Percentiles rank a stretch among this genome's conserved stretches.
These are phyloP conservation scores for Bombylius major DNA, from an alignment of 2,888 invertebrate genomes.

Conservation along the genomic window DNA sequence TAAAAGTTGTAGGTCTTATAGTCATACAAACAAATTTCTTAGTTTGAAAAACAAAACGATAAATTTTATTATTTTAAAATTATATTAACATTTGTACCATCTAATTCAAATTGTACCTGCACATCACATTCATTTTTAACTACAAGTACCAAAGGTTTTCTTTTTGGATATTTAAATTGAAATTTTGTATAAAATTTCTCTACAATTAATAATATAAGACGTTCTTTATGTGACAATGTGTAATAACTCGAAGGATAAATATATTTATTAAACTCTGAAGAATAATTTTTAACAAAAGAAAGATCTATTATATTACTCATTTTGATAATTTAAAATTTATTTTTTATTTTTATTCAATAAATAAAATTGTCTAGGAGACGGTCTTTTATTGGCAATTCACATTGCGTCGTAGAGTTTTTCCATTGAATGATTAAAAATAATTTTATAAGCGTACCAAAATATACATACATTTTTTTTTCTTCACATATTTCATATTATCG, in stretches of 20 bases:
- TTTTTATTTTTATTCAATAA: too few species aligned
- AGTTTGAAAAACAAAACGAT: not conserved
- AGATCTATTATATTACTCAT: constrained; percentile 22
- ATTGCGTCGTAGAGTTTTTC: too few species aligned
- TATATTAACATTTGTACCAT: not conserved
- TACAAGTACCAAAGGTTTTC: constrained; percentile 56
- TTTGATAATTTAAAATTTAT: too few species aligned
- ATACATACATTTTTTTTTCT: too few species aligned
- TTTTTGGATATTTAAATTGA: constrained; percentile 42
- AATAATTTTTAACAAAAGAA: constrained; percentile 29
- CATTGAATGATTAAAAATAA: too few species aligned
- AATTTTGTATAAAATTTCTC: constrained; percentile 69
- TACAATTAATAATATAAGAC: constrained; percentile 54
- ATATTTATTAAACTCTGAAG: constrained; percentile 44
- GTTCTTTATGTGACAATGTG: constrained; percentile 54
- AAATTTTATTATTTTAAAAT: not conserved
- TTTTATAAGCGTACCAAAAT: too few species aligned
- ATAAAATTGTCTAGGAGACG: too few species aligned
- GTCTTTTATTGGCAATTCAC: too few species aligned
- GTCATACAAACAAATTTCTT: constrained; percentile 84
- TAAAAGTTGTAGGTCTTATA: constrained; percentile 63
- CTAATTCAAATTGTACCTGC: constrained; percentile 41
- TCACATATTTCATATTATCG: too few species aligned
- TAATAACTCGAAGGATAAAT: constrained; percentile 53
- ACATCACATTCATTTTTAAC: constrained; percentile 64